A percentile compares a stretch with the other conserved stretches of the same genome.
phyloP scores from a whole-genome alignment of 2,888 invertebrate species.

The Plagodis pulveraria region DNA sequence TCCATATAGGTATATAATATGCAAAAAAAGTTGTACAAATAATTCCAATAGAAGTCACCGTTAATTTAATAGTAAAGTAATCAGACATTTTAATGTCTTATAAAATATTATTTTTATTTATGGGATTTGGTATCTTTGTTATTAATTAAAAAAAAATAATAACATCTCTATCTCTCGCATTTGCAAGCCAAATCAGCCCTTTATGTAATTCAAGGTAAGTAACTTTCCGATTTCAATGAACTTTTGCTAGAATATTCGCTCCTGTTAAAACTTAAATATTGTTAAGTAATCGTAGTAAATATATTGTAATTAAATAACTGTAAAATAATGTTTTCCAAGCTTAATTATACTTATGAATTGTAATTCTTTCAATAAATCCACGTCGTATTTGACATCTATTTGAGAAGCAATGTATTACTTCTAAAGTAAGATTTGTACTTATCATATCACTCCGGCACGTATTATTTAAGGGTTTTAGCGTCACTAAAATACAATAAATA shows the following conservation, averaged over 20 bases:
- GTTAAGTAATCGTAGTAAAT: constrained; percentile 32
- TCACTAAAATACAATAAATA: constrained; percentile 53
- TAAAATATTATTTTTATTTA: too few species aligned
- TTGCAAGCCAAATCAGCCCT: too few species aligned
- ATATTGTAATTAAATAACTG: constrained; percentile 33
- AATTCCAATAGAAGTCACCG: too few species aligned
- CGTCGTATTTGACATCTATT: constrained; percentile 38
- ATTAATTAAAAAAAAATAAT: too few species aligned
- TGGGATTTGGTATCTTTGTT: too few species aligned
- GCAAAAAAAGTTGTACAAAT: too few species aligned
- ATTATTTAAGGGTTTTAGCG: constrained; percentile 58
- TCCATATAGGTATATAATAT: too few species aligned
- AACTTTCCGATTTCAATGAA: constrained; percentile 35
- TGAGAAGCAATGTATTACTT: constrained; percentile 46
- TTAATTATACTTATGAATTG: constrained; percentile 29
- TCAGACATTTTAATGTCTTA: too few species aligned
- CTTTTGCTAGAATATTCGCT: constrained; percentile 33
- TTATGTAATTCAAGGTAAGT: constrained; percentile 22
- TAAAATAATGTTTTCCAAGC: constrained; percentile 34
- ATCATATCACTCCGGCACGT: constrained; percentile 71
- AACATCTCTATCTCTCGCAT: too few species aligned
- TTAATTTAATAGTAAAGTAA: too few species aligned
- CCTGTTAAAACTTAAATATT: constrained; percentile 33
- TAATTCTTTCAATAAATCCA: constrained; percentile 30
- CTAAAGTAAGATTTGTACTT: constrained; percentile 42